A percentile compares a stretch with the other conserved stretches of the same genome.
phyloP scores from a whole-genome alignment of 2,113 vertebrate genomes.

The Pelmatolapia mariae region DNA sequence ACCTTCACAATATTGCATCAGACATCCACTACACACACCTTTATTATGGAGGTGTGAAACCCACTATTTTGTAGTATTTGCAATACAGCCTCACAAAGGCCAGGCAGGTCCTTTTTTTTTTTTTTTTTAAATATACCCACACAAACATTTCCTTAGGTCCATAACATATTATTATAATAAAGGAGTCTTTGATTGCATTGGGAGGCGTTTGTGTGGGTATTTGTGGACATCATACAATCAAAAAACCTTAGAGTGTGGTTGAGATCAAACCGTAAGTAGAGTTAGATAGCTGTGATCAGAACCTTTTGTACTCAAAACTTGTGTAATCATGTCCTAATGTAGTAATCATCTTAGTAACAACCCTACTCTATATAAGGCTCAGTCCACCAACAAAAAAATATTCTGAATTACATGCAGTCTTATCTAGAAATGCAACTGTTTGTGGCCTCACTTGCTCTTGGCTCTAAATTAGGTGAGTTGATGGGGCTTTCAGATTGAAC shows the following conservation, averaged over 20 bases:
- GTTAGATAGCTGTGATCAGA: background rate
- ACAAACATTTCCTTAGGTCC: background rate
- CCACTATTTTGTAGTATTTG: background rate
- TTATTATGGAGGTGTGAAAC: background rate
- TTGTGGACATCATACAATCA: background rate
- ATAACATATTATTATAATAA: background rate
- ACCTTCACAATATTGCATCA: conserved; percentile 5
- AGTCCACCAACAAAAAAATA: background rate
- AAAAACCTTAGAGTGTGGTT: background rate
- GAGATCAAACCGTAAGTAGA: background rate
- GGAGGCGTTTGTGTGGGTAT: background rate
- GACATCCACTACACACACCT: conserved; percentile 23
- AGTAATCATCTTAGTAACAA: background rate
- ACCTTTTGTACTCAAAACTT: background rate
- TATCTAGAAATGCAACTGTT: background rate
- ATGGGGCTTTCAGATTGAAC: background rate
- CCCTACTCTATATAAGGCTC: background rate
- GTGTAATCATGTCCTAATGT: background rate
- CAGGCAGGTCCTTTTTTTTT: background rate
- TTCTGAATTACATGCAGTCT: background rate
- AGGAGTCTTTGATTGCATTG: background rate
- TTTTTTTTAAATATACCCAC: background rate
- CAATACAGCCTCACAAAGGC: background rate
- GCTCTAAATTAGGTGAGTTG: background rate
- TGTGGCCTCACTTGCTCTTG: background rate